Conservation (phyloP, 2,113 vertebrate genomes). For the Ailurus styani region DNA sequence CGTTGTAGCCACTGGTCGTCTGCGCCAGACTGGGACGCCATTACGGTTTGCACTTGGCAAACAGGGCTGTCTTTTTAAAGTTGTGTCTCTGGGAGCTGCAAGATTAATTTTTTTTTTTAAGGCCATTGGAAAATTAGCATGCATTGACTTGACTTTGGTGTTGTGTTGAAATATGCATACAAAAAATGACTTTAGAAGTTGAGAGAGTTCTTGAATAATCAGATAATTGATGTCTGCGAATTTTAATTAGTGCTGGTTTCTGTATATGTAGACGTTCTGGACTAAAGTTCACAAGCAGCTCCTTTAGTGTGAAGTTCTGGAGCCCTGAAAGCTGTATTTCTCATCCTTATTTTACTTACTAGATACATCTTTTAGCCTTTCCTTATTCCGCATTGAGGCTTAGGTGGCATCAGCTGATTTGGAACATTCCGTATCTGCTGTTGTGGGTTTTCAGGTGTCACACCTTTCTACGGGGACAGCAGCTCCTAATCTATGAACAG, state of each 20-base stretch:
- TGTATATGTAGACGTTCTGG: constrained; percentile 26
- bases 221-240: constrained; percentile 53
- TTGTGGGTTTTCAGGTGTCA: background rate
- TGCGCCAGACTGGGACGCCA: background rate
- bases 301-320: background rate
- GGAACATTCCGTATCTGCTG: background rate
- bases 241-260: constrained; percentile 59
- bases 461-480: background rate
- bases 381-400: background rate
- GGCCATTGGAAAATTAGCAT: constrained; percentile 23
- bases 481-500: background rate
- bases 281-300: constrained; percentile 15
- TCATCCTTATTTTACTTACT: background rate
- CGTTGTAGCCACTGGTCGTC: no score
- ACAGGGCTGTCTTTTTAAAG: background rate
- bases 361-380: background rate
- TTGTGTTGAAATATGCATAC: constrained; percentile 37
- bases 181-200: constrained; percentile 41
- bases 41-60: background rate
- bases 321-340: background rate
- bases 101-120: background rate
- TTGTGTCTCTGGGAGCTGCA: background rate
- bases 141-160: constrained; percentile 52
- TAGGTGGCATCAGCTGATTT: background rate
- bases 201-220: constrained; percentile 52